Conservation (phyloP, 2,113 vertebrate species). For the Microtus oregoni region DNA sequence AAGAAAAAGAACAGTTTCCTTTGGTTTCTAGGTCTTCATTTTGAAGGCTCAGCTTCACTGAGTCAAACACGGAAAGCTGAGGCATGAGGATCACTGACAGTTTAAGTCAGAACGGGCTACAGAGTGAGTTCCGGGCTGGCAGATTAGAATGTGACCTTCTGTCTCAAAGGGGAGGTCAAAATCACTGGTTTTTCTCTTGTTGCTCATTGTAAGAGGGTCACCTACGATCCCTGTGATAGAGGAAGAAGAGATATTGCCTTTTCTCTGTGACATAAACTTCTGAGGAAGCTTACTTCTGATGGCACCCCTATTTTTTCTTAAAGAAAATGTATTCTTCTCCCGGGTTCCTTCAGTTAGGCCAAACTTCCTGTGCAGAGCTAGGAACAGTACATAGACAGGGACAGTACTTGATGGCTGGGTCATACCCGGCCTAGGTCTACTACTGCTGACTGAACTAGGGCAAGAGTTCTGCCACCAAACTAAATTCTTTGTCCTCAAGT, state of each 20-base stretch:
- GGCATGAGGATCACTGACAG: not conserved
- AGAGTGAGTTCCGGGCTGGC: not conserved
- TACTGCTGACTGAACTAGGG: not conserved
- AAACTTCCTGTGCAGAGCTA: not conserved
- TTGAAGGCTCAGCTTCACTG: not conserved
- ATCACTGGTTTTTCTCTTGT: not conserved
- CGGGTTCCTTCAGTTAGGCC: not conserved
- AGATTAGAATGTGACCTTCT: not conserved
- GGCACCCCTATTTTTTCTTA: not conserved
- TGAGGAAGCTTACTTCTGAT: not conserved
- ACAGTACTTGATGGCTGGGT: not conserved
- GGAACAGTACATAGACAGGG: not conserved
- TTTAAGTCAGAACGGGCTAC: not conserved
- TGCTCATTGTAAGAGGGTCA: not conserved
- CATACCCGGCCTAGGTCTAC: not conserved
- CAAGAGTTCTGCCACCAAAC: not conserved
- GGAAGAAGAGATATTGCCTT: not conserved
- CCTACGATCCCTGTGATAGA: not conserved
- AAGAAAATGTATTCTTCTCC: not conserved
- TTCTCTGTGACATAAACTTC: not conserved
- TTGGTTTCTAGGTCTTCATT: not conserved
- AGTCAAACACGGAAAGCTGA: not conserved
- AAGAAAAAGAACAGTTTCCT: not conserved
- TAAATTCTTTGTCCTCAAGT: not conserved
- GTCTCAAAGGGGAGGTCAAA: not conserved